phyloP scores from a whole-genome alignment of 2,888 invertebrate species.

The Eupeodes luniger region DNA sequence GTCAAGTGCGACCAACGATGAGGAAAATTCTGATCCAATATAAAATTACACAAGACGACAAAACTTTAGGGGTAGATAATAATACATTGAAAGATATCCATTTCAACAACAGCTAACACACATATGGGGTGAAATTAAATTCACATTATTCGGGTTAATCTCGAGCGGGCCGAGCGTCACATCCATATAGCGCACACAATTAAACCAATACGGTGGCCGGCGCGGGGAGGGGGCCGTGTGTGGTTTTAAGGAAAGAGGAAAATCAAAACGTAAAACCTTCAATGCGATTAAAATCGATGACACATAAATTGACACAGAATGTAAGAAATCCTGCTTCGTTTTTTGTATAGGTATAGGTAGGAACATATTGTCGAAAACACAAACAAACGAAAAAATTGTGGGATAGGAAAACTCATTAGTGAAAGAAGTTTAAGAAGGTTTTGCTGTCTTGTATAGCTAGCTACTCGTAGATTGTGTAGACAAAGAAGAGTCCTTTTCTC shows the following conservation, averaged over 20 bases:
- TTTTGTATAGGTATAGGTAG: not conserved
- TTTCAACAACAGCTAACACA: slow-evolving; percentile 18
- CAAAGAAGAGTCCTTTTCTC: not conserved
- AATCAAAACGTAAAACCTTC: slow-evolving; percentile 17
- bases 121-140: slow-evolving; percentile 64
- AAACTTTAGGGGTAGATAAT: slow-evolving; percentile 54
- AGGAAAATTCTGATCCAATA: slow-evolving; percentile 14
- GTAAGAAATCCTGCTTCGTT: slow-evolving; percentile 28
- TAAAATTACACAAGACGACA: not conserved
- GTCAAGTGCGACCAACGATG: slow-evolving; percentile 23
- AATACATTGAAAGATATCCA: slow-evolving; percentile 59
- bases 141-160: slow-evolving; percentile 71
- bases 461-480: not conserved
- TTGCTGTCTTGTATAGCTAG: not conserved
- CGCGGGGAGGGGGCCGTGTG: not conserved
- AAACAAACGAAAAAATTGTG: slow-evolving; percentile 9
- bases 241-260: slow-evolving; percentile 17
- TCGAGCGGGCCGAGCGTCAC: not conserved
- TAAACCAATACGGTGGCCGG: not conserved
- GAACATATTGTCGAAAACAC: slow-evolving; percentile 8
- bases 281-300: slow-evolving; percentile 61
- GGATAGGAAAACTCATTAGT: slow-evolving; percentile 31
- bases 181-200: not conserved
- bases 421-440: slow-evolving; percentile 26
- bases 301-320: slow-evolving; percentile 32